Evolutionary conservation across 2,888 invertebrate genomes (phyloP), one percentile per base, ranked within the genome.

Genomic region (Pediacus dermestoides): DNA sequence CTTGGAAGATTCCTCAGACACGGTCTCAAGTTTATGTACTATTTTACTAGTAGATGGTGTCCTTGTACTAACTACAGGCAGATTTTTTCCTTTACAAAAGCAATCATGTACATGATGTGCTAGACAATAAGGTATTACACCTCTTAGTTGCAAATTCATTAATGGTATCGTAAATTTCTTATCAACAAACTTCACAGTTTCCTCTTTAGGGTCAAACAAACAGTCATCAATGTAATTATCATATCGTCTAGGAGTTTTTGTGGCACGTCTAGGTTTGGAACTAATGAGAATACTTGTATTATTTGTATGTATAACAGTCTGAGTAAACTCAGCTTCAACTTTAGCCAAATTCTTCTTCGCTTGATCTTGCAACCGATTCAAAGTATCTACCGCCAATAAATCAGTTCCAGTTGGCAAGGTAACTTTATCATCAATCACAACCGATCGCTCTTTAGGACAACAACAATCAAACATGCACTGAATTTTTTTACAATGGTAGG

Each of bases 291-390:
- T 74, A 31, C 80, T 80, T 63, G 80, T 77, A 53, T 81, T 75
- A 14, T 77, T 78, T 6, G 79, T 76, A 25, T 80, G 67, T 36
- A 85, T 78, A 13, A 85, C 74, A 2, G 85, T 85, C 53, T 83
- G 81, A 9, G 80, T 81, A 64, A 85, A 85, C 57, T 83, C 82
- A 61, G 79, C 75, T 62, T 85, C 84, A 55, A 80, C 52, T 61
- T 77, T 81, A 1, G 83, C 78, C 42, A 85, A 66, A 39, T 76
- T 74, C 26, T 63, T 68, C 53, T 74, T 75, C 1, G 72, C 71
- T 57, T 74, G 69, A 49, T 71, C 70, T 45, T 77, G 72, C 34
- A 78, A 58, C 33, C 63, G 56, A 44, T 49, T 61, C 2, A 68
- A 61, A 2, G 65, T 60, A 16, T 65, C 60, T n/a, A n/a, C n/a